Evolutionary conservation across 2,888 invertebrate genomes (phyloP).

Genomic region (Serripes groenlandicus): DNA sequence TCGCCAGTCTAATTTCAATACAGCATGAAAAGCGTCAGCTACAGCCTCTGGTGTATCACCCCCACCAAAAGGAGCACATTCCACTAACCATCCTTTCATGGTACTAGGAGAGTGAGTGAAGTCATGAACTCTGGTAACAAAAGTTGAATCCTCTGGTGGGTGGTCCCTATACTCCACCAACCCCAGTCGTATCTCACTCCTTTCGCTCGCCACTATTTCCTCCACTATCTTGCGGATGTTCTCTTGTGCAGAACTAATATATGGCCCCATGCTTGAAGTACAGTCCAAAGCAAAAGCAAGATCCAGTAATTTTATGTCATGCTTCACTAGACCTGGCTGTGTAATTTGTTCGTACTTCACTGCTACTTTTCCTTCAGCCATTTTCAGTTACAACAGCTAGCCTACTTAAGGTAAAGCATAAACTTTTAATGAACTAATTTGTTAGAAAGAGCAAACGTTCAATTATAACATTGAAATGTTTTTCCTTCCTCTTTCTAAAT

Average conservation of each 20-base stretch:
- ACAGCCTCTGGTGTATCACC: slow-evolving; percentile 83
- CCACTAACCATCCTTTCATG: slow-evolving; percentile 80
- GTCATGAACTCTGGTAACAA: slow-evolving; percentile 80
- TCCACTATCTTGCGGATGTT: slow-evolving; percentile 82
- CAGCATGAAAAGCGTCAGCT: slow-evolving; percentile 81
- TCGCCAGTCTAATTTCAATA: slow-evolving; percentile 81
- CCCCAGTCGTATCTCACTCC: slow-evolving; percentile 80
- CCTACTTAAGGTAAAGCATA: no score
- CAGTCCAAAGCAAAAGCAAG: slow-evolving; percentile 84
- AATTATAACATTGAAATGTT: no score
- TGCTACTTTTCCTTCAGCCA: background rate
- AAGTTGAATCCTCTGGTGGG: slow-evolving; percentile 80
- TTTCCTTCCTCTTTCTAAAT: no score
- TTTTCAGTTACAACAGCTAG: no score
- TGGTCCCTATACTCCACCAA: slow-evolving; percentile 84
- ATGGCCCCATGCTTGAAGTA: slow-evolving; percentile 83
- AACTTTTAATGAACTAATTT: no score
- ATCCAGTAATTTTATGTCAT: slow-evolving; percentile 78
- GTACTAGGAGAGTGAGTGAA: slow-evolving; percentile 78
- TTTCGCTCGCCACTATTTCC: slow-evolving; percentile 80
- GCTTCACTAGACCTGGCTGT: slow-evolving; percentile 69
- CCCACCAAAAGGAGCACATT: slow-evolving; percentile 79
- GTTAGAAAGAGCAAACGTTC: no score
- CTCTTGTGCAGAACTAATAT: slow-evolving; percentile 78
- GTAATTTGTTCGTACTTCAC: slow-evolving; percentile 24